phyloP scores from a whole-genome alignment of 2,797 vertebrate species.

The Cercopithecus neglectus region DNA sequence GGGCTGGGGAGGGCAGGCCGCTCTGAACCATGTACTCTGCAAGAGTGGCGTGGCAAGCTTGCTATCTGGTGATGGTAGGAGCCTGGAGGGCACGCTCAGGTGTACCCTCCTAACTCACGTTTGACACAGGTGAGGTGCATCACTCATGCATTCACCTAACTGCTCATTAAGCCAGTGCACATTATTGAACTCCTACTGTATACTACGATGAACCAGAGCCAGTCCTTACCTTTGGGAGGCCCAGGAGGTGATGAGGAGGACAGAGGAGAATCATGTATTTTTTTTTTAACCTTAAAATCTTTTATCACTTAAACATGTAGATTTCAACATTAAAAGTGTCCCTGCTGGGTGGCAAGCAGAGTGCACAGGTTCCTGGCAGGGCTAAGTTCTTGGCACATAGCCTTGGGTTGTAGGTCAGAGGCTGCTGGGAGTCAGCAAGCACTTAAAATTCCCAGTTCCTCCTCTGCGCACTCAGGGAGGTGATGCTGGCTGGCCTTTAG shows the following conservation, averaged over 20 bases:
- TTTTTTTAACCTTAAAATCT: background rate
- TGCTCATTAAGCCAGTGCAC: rapidly evolving
- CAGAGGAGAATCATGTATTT: background rate
- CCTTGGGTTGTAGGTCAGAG: background rate
- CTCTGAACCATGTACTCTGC: background rate
- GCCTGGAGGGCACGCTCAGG: too few species aligned
- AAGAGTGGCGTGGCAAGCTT: background rate
- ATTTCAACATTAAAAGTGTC: background rate
- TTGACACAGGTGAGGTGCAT: background rate
- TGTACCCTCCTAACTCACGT: background rate
- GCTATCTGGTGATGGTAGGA: background rate
- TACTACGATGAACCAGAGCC: background rate
- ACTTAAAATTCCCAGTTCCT: background rate
- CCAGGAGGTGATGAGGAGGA: background rate
- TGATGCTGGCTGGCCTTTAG: background rate
- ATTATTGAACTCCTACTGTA: background rate
- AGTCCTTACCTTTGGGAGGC: too few species aligned
- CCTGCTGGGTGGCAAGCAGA: background rate
- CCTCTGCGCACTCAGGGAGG: background rate
- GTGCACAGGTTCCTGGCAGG: too few species aligned
- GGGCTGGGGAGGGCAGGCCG: background rate
- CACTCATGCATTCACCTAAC: too few species aligned
- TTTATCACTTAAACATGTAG: background rate
- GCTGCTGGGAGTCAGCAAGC: background rate
- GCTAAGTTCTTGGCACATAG: background rate